Base-by-base conservation (phyloP, 1,140 invertebrate genomes). In the Whitmania pigra region DNA sequence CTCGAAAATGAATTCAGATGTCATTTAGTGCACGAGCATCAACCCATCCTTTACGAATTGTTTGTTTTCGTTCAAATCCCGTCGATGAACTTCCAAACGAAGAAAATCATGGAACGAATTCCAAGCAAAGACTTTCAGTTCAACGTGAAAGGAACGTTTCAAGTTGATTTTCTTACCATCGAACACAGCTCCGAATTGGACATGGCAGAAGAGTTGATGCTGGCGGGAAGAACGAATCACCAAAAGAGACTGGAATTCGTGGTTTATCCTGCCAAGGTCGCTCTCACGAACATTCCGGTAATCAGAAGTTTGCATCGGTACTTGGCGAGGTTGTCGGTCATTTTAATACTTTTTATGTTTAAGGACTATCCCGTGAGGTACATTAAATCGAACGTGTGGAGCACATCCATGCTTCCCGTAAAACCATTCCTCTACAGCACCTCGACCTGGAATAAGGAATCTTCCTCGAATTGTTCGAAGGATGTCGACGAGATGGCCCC, bases 151-250 rank as follows among this genome's bases (percentile, higher is more conserved):
- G 73, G 73, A 36, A 27, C n/a, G 31, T 71, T 55, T 22, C 13
- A 68, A 36, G 70, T 63, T 22, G 70, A 72, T 40, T 74, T 53
- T 43, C 29, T 74, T 1, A 72, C 57, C 20, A 40, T 74, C 31
- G 73, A 74, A 40, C 73, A 74, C 73, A 68, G 53, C 71, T 72
- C 66, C 17, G 71, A 75, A 53, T 66, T 77, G 13, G 60, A 74
- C 22, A 60, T 79, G 57, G 43, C 43, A 22, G 75, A 77, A 13
- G 77, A 79, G 27, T 69, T 78, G 31, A 76, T 80, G 7, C 60
- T 80, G 6, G 71, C 76, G 4, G 78, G 77, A 5, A 75, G 43
- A 49, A 17, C 43, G 43, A 49, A 1, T 49, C 43, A 49, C 15
- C 43, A 49, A 13, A 49, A 49, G 43, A 49, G 43, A 49, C 5